Evolutionary conservation across 1,140 invertebrate genomes (phyloP), one percentile per base, ranked within the genome.

Genomic region (Drosophila obscura): DNA sequence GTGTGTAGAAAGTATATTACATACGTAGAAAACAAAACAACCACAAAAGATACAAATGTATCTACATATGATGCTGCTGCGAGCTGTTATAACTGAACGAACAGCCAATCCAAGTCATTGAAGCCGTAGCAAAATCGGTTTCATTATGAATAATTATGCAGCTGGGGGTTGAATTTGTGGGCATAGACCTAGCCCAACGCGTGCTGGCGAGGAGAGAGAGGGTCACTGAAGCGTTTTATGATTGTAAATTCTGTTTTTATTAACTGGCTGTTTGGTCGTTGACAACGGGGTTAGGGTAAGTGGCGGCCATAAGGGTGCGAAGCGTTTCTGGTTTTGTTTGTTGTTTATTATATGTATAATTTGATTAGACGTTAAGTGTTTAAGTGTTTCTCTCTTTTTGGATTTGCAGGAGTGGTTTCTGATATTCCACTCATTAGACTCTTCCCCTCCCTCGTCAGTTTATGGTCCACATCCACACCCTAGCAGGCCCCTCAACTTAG

Each of bases 181-280:
- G 59, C 58, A 56, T 82, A 75, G 81, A 80, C 74, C 78, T 80
- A 76, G 48, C 19, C 59, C 45, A 75, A 75, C 72, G 71, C 58
- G 57, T 61, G 48, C 51, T 55, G 35, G 35, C 6, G 35, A 7
- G 58, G 22, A 45, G 65, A 66, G 39, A 60, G 48, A 31, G 43
- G 60, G 58, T 53, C 45, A 52, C 15, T 67, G 56, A 65, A 85
- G 44, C 64, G 72, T 83, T 81, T 77, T 74, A 66, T 77, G 64
- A 78, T 87, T 85, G 67, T 69, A 75, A 87, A 85, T 88, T 64
- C 64, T 67, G 65, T 71, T 83, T 83, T 82, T 58, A 82, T 82
- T 83, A 69, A 82, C 80, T 83, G 77, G 63, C 61, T 82, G 73
- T 76, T 68, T 68, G 44, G 31, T 24, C 53, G 66, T 31, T 69